Evolutionary conservation across 2,113 vertebrate genomes (phyloP).

Genomic region (Takifugu flavidus): DNA sequence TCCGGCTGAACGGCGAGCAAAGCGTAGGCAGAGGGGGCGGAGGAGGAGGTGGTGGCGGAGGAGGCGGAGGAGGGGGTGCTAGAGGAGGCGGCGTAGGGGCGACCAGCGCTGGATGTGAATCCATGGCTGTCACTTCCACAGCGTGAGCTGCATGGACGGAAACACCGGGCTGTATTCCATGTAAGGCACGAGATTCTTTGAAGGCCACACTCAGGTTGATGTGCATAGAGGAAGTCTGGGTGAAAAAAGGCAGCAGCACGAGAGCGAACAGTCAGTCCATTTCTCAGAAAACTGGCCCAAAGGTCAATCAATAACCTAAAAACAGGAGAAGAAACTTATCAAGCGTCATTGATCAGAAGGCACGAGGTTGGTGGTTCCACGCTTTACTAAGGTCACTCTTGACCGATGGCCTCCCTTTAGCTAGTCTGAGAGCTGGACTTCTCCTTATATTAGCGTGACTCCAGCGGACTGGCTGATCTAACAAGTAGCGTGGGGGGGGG

Average conservation of each 20-base stretch:
- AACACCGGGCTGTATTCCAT: slow-evolving; percentile 62
- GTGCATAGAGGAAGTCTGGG: slow-evolving; percentile 60
- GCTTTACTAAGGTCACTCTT: slow-evolving; percentile 2
- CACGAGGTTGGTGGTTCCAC: slow-evolving; percentile 2
- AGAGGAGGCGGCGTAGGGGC: slow-evolving; percentile 46
- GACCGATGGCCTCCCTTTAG: slow-evolving; percentile 20
- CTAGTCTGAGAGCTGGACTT: slow-evolving; percentile 43
- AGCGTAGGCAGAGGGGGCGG: slow-evolving; percentile 24
- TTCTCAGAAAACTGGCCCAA: slow-evolving; percentile 11
- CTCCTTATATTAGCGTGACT: slow-evolving; percentile 59
- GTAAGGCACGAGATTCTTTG: slow-evolving; percentile 67
- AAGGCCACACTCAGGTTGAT: slow-evolving; percentile 64
- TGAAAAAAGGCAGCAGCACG: background rate
- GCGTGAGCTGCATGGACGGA: slow-evolving; percentile 17
- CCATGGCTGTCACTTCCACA: slow-evolving; percentile 71
- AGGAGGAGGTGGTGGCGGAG: slow-evolving; percentile 42
- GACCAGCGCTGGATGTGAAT: slow-evolving; percentile 34
- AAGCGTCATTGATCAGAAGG: slow-evolving; percentile 11
- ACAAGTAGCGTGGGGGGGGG: slow-evolving; percentile 21
- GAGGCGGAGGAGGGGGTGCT: slow-evolving; percentile 43
- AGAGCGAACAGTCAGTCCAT: slow-evolving; percentile 12
- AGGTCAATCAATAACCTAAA: slow-evolving; percentile 31
- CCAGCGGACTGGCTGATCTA: slow-evolving; percentile 6
- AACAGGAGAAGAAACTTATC: slow-evolving; percentile 13
- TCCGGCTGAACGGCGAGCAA: slow-evolving; percentile 43